Base-by-base conservation (phyloP, 2,797 vertebrate genomes). In the Picus viridis region DNA sequence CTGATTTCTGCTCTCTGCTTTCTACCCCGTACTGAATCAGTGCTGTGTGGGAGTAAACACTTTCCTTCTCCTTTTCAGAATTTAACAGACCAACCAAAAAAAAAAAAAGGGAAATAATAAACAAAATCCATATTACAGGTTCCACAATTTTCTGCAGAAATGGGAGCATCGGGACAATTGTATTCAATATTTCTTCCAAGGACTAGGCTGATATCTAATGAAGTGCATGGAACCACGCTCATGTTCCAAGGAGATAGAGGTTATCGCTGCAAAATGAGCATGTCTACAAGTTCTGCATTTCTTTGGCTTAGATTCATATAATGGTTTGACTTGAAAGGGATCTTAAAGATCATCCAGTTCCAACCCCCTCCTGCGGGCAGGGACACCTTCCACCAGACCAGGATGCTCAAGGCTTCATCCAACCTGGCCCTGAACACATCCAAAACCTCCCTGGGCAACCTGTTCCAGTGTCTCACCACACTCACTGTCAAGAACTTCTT, bases 31-130 rank as follows among this genome's bases (percentile, higher is more conserved):
- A 63, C 26, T 34, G 54, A 85, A 43, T n/a, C 27, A 11, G 51
- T 32, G 11, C 6, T 11, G 3, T 39, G 39, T 32, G 79, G 24
- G 27, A 86, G 7, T 10, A 90, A 94, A 70, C 10, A 51, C 12
- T 79, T 68, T 58, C 5, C 7, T 14, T 72, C 36, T 83, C 16
- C 6, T 56, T 74, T 90, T 85, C 43, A 32, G 0, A 75, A 11
- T 49, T 32, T 43, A 16, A 7, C 15, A 16, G 41, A 7, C 6
- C 1, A 65, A 7, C 4, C 1, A 69, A 61, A 0, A 26, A 39
- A 5, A 29, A 36, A 7, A 27, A 53, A 0, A 26, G 45, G 4
- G 27, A 47, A 7, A n/a, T n/a, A 18, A 39, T 27, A 16, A 34
- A 24, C 19, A 23, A 12, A 14, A 6, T 1, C 9, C 2, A 5